Evolutionary conservation across 2,797 vertebrate genomes (phyloP).

Genomic region (Rhodeus uyekii): DNA sequence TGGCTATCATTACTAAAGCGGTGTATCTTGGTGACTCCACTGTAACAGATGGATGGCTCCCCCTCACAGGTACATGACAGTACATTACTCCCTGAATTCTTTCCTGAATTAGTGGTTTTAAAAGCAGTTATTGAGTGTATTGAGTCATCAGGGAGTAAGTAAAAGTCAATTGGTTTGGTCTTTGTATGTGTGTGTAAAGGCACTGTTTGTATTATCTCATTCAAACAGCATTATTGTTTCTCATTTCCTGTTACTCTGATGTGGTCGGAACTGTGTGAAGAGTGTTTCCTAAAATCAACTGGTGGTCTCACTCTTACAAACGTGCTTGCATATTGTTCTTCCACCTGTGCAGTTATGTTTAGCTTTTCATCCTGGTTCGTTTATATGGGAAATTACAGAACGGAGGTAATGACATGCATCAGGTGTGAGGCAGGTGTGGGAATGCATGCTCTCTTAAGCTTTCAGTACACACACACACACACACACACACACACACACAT

Average conservation of each 20-base stretch:
- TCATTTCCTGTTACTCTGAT: constrained; percentile 34
- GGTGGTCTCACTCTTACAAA: constrained; percentile 2
- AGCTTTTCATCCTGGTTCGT: constrained; percentile 16
- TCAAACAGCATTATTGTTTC: constrained; percentile 19
- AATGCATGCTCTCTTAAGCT: constrained; percentile 4
- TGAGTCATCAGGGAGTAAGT: constrained; percentile 1
- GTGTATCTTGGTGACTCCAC: background rate
- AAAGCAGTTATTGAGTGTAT: background rate
- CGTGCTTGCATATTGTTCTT: constrained; percentile 1
- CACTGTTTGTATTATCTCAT: constrained; percentile 3
- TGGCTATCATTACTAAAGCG: background rate
- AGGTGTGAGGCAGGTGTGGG: constrained; percentile 36
- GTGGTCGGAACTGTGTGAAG: constrained; percentile 16
- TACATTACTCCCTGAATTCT: constrained; percentile 23
- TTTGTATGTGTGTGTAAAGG: background rate
- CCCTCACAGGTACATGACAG: background rate
- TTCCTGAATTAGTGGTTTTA: constrained; percentile 21
- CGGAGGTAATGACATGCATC: constrained; percentile 25
- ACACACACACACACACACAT: constrained; percentile 39
- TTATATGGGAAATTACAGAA: constrained; percentile 6
- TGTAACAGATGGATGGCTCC: constrained; percentile 40
- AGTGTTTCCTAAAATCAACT: constrained; percentile 16
- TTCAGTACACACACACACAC: constrained; percentile 44
- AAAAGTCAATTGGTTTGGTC: background rate
- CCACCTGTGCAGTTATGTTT: constrained; percentile 16